Base-by-base conservation (phyloP, 1,140 invertebrate genomes). In the Drosophila sturtevanti region DNA sequence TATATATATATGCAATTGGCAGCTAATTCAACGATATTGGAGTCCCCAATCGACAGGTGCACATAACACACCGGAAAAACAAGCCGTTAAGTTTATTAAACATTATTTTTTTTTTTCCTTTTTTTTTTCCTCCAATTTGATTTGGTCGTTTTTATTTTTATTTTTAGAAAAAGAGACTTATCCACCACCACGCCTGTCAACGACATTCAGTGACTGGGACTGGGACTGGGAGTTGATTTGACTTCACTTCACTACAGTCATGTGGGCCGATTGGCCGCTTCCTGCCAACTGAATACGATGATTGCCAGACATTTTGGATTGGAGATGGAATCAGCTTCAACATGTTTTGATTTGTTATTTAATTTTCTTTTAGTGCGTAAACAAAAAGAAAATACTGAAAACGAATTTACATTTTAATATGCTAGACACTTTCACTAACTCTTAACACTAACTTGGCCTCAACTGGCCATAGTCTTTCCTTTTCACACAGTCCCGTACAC, bases 61-160 rank as follows among this genome's bases (percentile, higher is more conserved):
- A 82, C 80, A 77, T 68, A 72, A 86, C 81, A 78, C 82, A 86
- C 82, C 82, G 82, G 82, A 86, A 86, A 86, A 86, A 86, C 84
- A 82, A 87, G 82, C 58, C 79, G 73, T 81, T 87, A 60, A 86
- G 76, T 87, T 86, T 86, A 77, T 87, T 86, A 51, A 86, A 63
- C 82, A 86, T 86, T 72, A 82, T 79, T 62, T 35, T 63, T 35
- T 38, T 37, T 65, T 10, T 55, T 35, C 37, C 5, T 11, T 37
- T 59, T 38, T 41, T 48, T 16, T 16, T 14, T 14, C 16, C n/a
- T n/a, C n/a, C n/a, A n/a, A 44, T 14, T 44, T 10, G 12, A 16
- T 44, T 5, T 44, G 3, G 14, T 16, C 21, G 41, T 86, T 66
- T 84, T 76, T 58, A 67, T 84, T 79, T 52, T 38, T 51, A 11